A percentile compares a stretch with the other conserved stretches of the same genome.
Evolutionary conservation across 2,113 vertebrate genomes (phyloP).

Genomic region (Lutjanus erythropterus): DNA sequence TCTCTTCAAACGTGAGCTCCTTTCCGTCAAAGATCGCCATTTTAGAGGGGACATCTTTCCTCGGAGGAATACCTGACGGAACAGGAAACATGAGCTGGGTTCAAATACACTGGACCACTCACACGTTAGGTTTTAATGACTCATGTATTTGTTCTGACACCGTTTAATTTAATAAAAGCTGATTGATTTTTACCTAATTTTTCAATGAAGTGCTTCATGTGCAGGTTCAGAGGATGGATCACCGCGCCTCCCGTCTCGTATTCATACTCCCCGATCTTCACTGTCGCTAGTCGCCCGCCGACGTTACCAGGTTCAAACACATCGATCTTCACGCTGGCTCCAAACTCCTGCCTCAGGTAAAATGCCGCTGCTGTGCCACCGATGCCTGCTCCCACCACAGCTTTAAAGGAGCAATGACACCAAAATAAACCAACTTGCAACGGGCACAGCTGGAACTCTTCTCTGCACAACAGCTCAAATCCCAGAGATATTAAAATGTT

Average conservation of each 20-base stretch:
- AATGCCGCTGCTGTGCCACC: slow-evolving; percentile 90
- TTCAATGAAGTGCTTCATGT: slow-evolving; percentile 95
- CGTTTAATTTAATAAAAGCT: background rate
- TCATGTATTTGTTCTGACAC: background rate
- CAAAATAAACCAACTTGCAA: background rate
- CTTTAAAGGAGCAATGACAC: slow-evolving; percentile 71
- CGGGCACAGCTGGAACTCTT: background rate
- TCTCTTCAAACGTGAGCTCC: slow-evolving; percentile 92
- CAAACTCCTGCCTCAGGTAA: slow-evolving; percentile 93
- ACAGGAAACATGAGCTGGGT: background rate
- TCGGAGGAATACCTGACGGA: slow-evolving; percentile 83
- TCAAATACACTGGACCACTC: background rate
- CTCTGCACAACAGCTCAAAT: background rate
- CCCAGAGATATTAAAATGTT: background rate
- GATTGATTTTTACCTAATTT: slow-evolving; percentile 85
- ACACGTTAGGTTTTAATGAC: background rate
- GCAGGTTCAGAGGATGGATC: slow-evolving; percentile 94
- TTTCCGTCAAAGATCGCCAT: slow-evolving; percentile 91
- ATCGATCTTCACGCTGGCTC: slow-evolving; percentile 87
- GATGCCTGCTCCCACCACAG: slow-evolving; percentile 92
- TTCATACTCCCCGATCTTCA: slow-evolving; percentile 82
- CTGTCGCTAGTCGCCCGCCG: slow-evolving; percentile 90
- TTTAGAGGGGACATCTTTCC: slow-evolving; percentile 67
- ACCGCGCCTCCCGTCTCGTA: slow-evolving; percentile 90
- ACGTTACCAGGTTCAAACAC: slow-evolving; percentile 88